Base-by-base conservation (phyloP, 2,797 vertebrate species). In the Eulemur mongoz region DNA sequence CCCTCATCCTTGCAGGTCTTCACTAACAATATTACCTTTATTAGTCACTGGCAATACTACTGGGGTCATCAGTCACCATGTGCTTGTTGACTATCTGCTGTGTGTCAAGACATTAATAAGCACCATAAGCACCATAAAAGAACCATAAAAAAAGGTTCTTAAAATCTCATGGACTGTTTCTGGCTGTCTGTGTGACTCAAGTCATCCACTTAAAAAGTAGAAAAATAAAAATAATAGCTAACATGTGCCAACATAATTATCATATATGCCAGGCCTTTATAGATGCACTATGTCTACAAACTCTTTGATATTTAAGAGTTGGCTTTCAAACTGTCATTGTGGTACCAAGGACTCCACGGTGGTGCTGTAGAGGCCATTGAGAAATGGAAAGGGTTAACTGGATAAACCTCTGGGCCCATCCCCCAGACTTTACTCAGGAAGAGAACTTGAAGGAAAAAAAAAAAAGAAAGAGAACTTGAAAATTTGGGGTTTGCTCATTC, bases 291-390 rank as follows among this genome's bases (percentile, higher is more conserved):
- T 32, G 25, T 20, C 4, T 38, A 43, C 11, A 17, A 43, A 86
- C 11, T 89, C 75, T 63, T 63, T 79, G 59, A 80, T 87, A 81
- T 89, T 92, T 92, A 69, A 78, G 95, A 78, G 61, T 50, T 94
- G 20, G 25, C 43, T 86, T 93, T 75, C 73, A 85, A n/a, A 57
- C 40, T 90, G 20, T 69, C 15, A 25, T 14, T 25, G 7, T 18
- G 30, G 38, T 72, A 57, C 79, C n/a, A 83, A 13, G 25, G 52
- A 83, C 40, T 87, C 32, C 27, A 78, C 5, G 15, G 52, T 20
- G 11, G 52, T 45, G 22, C 67, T 57, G 3, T 20, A 22, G 18
- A 89, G 48, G 23, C 65, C 61, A 38, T 2, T 83, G 25, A 12
- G 8, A 88, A 86, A 18, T n/a, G 15, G 40, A 12, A 75, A 35